Conservation (phyloP, 2,113 vertebrate genomes). For the Electrona antarctica region DNA sequence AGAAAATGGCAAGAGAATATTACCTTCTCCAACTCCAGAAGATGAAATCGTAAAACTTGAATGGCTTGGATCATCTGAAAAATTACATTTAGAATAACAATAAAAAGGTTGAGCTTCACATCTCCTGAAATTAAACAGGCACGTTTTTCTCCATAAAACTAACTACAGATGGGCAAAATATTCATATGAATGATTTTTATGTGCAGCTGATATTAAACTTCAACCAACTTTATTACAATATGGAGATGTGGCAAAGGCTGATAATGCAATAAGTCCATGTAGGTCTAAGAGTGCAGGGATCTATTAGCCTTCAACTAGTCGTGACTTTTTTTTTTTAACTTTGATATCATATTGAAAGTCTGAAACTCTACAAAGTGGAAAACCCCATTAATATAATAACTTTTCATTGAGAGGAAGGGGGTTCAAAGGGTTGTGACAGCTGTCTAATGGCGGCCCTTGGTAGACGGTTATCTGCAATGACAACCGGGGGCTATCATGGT, state of each 20-base stretch:
- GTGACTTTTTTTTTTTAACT: conserved; percentile 19
- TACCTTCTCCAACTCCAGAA: conserved; percentile 99
- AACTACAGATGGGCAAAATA: conserved; percentile 54
- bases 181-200: conserved; percentile 62
- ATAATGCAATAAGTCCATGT: conserved; percentile 46
- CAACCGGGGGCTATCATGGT: conserved; percentile 63
- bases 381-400: conserved; percentile 37
- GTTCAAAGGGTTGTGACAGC: conserved; percentile 66
- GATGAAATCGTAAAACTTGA: conserved; percentile 99
- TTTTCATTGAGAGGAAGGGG: conserved; percentile 45
- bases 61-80: conserved; percentile 99
- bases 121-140: conserved; percentile 63
- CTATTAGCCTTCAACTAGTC: conserved; percentile 48
- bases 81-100: conserved; percentile 81
- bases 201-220: conserved; percentile 64
- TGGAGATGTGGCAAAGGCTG: conserved; percentile 43
- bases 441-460: conserved; percentile 70
- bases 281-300: conserved; percentile 49
- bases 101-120: conserved; percentile 59
- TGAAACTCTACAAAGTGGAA: conserved; percentile 35
- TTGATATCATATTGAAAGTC: conserved; percentile 45
- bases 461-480: conserved; percentile 65
- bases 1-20: conserved; percentile 75
- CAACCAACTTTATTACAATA: conserved; percentile 55
- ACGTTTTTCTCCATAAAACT: conserved; percentile 56